Evolutionary conservation across 2,888 invertebrate genomes (phyloP).

Genomic region (Epistrophe eligans): DNA sequence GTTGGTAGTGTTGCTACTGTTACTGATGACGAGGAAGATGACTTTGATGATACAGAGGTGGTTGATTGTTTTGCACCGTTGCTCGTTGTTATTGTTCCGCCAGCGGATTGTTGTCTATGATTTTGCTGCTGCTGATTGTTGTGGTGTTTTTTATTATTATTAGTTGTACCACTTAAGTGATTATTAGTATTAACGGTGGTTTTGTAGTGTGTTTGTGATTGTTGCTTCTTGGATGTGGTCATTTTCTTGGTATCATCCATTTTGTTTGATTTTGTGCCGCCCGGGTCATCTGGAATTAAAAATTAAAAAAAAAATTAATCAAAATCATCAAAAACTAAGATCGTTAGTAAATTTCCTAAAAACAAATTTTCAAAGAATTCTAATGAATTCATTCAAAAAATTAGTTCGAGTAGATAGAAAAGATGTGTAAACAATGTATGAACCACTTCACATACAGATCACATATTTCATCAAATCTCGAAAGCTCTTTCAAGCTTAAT

Average conservation of each 20-base stretch:
- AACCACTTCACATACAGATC: neutral
- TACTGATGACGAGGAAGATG: conserved; percentile 65
- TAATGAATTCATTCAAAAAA: too few relatives aligned
- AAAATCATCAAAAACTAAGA: too few relatives aligned
- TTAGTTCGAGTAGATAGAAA: too few relatives aligned
- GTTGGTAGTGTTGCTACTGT: conserved; percentile 75
- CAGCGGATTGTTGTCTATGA: conserved; percentile 76
- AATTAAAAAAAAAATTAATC: conserved; percentile 24
- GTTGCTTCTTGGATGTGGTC: conserved; percentile 66
- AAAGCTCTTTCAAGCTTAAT: neutral
- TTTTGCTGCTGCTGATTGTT: conserved; percentile 67
- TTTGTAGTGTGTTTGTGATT: conserved; percentile 70
- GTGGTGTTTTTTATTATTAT: conserved; percentile 75
- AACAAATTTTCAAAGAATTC: too few relatives aligned
- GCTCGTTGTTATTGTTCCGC: conserved; percentile 71
- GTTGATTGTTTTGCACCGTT: conserved; percentile 71
- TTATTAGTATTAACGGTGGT: conserved; percentile 54
- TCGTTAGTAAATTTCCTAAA: too few relatives aligned
- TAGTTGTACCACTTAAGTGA: conserved; percentile 70
- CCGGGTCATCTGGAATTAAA: conserved; percentile 81
- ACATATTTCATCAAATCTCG: neutral
- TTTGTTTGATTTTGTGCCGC: conserved; percentile 79
- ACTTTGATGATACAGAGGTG: conserved; percentile 66
- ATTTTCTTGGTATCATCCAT: conserved; percentile 81
- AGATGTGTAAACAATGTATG: too few relatives aligned